Percentiles rank a stretch among this genome's conserved stretches.
phyloP scores from a whole-genome alignment of 2,797 vertebrate species.

The Scolopax bukidnonensis region DNA sequence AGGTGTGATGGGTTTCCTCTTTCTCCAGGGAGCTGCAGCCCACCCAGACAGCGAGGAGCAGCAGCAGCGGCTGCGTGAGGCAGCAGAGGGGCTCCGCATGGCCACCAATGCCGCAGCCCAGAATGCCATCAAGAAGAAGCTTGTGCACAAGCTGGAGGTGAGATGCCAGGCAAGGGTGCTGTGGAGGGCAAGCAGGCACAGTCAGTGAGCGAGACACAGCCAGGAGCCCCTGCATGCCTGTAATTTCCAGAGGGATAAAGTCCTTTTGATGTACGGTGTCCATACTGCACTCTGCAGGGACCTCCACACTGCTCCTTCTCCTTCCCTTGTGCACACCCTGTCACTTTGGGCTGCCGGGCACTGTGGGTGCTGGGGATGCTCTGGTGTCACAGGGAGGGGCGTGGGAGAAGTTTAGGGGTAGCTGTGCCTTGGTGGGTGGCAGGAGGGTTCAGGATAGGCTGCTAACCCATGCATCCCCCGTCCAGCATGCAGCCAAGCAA shows the following conservation, averaged over 20 bases:
- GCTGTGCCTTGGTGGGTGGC: accelerated
- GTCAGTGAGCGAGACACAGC: background rate
- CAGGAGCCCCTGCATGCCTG: accelerated
- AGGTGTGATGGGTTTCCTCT: background rate
- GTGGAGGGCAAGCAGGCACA: accelerated
- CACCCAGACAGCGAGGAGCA: constrained; percentile 97
- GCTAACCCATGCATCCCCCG: background rate
- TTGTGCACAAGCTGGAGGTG: constrained; percentile 97
- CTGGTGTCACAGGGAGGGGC: accelerated
- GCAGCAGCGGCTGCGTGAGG: constrained; percentile 94
- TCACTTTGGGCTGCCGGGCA: background rate
- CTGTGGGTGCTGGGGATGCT: accelerated
- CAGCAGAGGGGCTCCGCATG: constrained; percentile 94
- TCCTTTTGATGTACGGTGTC: background rate
- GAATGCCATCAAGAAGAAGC: constrained; percentile 97
- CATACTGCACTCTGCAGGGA: accelerated
- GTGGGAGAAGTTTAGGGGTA: background rate
- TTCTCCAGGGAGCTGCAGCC: constrained; percentile 91
- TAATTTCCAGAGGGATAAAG: background rate
- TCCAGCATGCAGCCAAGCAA: constrained; percentile 93
- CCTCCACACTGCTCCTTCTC: background rate
- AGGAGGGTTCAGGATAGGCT: accelerated
- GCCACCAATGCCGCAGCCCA: constrained; percentile 95
- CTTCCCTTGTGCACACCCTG: accelerated
- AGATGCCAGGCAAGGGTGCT: accelerated